Conservation (phyloP, 64 coral and sea anemone genomes). For the Anthopleura sola region DNA sequence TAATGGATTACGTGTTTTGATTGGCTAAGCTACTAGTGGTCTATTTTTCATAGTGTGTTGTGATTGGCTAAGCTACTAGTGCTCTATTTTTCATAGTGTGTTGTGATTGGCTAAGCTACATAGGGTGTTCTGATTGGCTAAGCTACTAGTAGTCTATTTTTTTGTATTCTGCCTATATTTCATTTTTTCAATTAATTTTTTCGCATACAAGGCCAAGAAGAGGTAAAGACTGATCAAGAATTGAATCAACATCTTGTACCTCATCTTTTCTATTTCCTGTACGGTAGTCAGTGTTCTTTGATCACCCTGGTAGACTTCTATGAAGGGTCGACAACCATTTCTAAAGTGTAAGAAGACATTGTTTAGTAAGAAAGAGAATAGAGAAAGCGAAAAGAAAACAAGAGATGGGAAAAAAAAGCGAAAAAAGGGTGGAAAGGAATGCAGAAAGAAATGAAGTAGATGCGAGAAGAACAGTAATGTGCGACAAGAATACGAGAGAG, state of each 20-base stretch:
- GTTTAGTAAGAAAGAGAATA: too few species aligned
- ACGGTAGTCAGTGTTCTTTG: constrained; percentile 85
- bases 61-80: not conserved
- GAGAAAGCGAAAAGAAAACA: too few species aligned
- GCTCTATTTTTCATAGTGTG: not conserved
- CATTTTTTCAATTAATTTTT: too few species aligned
- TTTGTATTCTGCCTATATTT: too few species aligned
- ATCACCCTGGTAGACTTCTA: constrained; percentile 93
- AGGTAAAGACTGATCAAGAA: not conserved
- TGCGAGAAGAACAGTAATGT: not conserved
- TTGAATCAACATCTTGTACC: constrained; percentile 19
- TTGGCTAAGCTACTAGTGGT: not conserved
- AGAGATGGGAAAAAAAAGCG: not conserved
- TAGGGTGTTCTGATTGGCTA: not conserved
- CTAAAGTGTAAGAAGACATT: constrained; percentile 13
- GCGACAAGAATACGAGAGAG: too few species aligned
- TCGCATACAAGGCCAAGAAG: too few species aligned
- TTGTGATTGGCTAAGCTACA: not conserved
- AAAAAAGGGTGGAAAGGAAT: not conserved
- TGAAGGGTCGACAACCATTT: constrained; percentile 94
- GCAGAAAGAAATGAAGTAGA: not conserved
- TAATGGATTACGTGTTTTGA: not conserved
- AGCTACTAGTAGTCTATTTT: too few species aligned
- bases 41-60: not conserved
- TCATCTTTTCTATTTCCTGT: constrained; percentile 97